Percentiles rank a stretch among this genome's conserved stretches.
Evolutionary conservation across 2,113 vertebrate species (phyloP).

Genomic region (Paramisgurnus dabryanus): DNA sequence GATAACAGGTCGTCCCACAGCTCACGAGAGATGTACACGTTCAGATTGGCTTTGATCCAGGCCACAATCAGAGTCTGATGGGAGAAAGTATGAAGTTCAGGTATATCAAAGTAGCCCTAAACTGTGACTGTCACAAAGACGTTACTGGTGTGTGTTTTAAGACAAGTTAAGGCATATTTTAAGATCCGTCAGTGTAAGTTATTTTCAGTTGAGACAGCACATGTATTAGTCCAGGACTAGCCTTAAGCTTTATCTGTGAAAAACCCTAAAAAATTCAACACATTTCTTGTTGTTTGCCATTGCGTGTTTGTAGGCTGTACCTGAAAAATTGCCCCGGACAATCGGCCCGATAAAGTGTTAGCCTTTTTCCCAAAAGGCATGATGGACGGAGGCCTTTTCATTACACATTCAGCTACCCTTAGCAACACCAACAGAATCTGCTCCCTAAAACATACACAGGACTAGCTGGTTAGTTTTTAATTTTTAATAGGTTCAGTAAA

Average conservation of each 20-base stretch:
- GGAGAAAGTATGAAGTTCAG: not conserved
- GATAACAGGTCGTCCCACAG: slow-evolving; percentile 96
- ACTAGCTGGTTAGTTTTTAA: not conserved
- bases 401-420: slow-evolving; percentile 94
- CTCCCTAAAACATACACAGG: slow-evolving; percentile 79
- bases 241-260: no score
- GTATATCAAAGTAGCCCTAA: not conserved
- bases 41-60: slow-evolving; percentile 98
- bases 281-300: not conserved
- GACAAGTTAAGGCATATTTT: no score
- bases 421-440: slow-evolving; percentile 94
- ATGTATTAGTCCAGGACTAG: no score
- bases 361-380: slow-evolving; percentile 92
- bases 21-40: slow-evolving; percentile 96
- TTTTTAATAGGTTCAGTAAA: no score
- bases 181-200: no score
- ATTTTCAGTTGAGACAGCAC: no score
- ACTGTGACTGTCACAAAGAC: no score
- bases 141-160: no score
- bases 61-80: slow-evolving; percentile 96
- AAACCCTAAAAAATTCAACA: no score
- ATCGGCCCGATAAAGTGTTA: slow-evolving; percentile 89
- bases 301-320: slow-evolving; percentile 60
- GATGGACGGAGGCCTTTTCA: slow-evolving; percentile 93
- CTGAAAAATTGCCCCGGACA: slow-evolving; percentile 97